Evolutionary conservation across 2,113 vertebrate genomes (phyloP).

Genomic region (Etheostoma cragini): DNA sequence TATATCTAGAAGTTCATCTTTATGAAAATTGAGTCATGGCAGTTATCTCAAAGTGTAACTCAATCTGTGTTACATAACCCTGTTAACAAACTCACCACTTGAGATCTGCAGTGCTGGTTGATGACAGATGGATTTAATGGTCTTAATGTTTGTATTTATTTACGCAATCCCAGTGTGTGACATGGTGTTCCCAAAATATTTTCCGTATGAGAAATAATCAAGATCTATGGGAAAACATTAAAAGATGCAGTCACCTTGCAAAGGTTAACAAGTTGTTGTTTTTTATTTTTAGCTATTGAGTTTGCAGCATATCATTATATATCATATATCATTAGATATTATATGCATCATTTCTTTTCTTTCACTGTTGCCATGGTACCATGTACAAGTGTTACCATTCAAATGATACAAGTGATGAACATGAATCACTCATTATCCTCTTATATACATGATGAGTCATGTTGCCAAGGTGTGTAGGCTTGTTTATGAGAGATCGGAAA

Average conservation of each 20-base stretch:
- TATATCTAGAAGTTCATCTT: slow-evolving; percentile 30
- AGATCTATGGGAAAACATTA: background rate
- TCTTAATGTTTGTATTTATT: background rate
- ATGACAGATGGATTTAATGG: background rate
- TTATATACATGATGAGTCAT: slow-evolving; percentile 56
- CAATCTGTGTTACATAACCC: slow-evolving; percentile 34
- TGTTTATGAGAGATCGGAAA: slow-evolving; percentile 55
- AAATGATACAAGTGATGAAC: slow-evolving; percentile 45
- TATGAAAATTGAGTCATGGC: slow-evolving; percentile 50
- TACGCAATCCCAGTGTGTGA: background rate
- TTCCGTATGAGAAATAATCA: background rate
- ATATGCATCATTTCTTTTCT: slow-evolving; percentile 28
- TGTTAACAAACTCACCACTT: slow-evolving; percentile 11
- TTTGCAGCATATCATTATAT: background rate
- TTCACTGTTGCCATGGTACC: slow-evolving; percentile 37
- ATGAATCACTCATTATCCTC: slow-evolving; percentile 57
- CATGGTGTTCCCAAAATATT: background rate
- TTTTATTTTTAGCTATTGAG: background rate
- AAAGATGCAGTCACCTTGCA: background rate
- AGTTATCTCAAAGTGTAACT: slow-evolving; percentile 39
- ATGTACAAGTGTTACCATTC: slow-evolving; percentile 46
- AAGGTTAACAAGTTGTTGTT: background rate
- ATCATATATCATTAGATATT: no score
- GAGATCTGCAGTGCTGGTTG: background rate
- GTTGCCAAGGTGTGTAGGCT: slow-evolving; percentile 57